A percentile compares a stretch with the other conserved stretches of the same genome.
Evolutionary conservation across 1,140 invertebrate species (phyloP).

Genomic region (Leptinotarsa undecemlineata): DNA sequence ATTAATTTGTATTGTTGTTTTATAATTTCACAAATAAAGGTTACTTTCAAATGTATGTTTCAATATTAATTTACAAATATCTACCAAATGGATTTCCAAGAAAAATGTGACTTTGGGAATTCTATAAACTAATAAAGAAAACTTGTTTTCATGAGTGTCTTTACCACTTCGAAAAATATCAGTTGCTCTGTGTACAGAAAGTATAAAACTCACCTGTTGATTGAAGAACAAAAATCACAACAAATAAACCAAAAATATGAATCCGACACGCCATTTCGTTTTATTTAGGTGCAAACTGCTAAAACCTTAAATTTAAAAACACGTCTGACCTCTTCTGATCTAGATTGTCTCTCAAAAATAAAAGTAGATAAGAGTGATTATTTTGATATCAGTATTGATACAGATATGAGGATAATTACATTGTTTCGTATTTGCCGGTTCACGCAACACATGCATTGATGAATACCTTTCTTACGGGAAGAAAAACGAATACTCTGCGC

Average conservation of each 20-base stretch:
- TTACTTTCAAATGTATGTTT: no score
- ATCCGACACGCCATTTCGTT: neutral
- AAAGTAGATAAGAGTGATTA: neutral
- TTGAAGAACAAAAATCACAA: neutral
- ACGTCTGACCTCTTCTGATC: neutral
- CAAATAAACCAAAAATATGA: neutral
- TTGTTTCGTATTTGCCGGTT: neutral
- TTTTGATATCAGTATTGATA: slow-evolving; percentile 5
- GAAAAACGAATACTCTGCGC: neutral
- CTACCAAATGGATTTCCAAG: no score
- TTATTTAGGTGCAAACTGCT: neutral
- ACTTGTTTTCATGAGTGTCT: no score
- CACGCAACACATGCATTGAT: neutral
- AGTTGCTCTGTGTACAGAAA: neutral
- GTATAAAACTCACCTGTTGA: neutral
- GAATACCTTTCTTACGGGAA: neutral
- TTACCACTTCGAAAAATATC: no score
- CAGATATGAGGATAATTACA: neutral
- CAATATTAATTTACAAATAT: no score
- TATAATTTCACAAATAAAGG: no score
- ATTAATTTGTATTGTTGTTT: no score
- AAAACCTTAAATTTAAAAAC: neutral
- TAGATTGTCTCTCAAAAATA: neutral
- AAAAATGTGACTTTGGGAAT: no score
- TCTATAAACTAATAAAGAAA: no score